phyloP scores from a whole-genome alignment of 2,888 invertebrate genomes.

The Odontothrips loti region DNA sequence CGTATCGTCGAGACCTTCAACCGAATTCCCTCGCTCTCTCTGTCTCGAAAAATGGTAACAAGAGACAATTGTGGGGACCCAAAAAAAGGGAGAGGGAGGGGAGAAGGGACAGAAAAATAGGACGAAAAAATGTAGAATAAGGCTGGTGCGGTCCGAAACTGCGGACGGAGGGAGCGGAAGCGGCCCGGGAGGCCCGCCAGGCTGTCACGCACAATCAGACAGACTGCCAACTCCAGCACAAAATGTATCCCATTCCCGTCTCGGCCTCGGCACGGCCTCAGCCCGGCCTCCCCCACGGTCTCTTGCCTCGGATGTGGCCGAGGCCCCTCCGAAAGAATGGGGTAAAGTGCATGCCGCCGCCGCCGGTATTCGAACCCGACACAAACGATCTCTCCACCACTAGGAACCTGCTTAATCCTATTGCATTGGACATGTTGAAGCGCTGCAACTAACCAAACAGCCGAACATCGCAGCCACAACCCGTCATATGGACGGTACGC shows the following conservation, averaged over 20 bases:
- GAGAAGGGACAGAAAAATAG: background rate
- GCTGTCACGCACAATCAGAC: constrained; percentile 22
- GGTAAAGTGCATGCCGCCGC: background rate
- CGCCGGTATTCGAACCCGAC: too few relatives aligned
- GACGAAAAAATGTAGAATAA: background rate
- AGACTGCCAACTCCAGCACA: constrained; percentile 21
- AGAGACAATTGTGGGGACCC: background rate
- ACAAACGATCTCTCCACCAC: too few relatives aligned
- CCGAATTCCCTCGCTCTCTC: background rate
- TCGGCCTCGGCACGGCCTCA: background rate
- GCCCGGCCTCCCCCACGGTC: background rate
- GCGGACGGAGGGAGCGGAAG: background rate
- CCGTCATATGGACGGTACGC: too few relatives aligned
- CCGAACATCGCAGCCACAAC: too few relatives aligned
- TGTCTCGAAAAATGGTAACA: background rate
- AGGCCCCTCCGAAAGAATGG: too few relatives aligned
- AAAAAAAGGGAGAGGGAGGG: background rate
- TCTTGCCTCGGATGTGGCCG: background rate
- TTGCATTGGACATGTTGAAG: too few relatives aligned
- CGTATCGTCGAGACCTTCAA: too few relatives aligned
- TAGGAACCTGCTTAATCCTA: too few relatives aligned
- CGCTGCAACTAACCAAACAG: too few relatives aligned
- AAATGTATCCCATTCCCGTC: constrained; percentile 6
- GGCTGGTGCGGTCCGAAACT: background rate
- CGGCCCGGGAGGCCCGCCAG: background rate